phyloP scores from a whole-genome alignment of 2,888 invertebrate species.

The Anticlea derivata region DNA sequence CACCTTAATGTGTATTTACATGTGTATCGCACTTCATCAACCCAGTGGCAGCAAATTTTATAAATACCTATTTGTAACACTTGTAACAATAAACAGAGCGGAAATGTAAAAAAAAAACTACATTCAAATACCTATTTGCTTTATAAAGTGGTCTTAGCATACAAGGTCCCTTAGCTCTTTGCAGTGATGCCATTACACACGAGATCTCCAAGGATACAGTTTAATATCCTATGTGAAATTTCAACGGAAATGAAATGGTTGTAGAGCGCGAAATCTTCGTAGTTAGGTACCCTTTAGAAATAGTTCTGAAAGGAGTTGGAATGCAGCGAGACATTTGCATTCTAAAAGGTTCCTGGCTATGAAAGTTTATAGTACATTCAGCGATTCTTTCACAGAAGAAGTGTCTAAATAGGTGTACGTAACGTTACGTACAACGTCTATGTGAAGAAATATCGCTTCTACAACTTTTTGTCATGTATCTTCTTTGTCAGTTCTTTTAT shows the following conservation, averaged over 20 bases:
- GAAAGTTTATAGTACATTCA: slow-evolving; percentile 60
- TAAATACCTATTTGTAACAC: too few relatives aligned
- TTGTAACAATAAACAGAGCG: too few relatives aligned
- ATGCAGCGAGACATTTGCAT: slow-evolving; percentile 74
- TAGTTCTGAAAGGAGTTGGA: slow-evolving; percentile 70
- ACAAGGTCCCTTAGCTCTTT: slow-evolving; percentile 19
- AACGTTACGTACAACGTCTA: too few relatives aligned
- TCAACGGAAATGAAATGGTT: slow-evolving; percentile 55
- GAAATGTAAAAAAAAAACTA: too few relatives aligned
- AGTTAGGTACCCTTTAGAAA: slow-evolving; percentile 68
- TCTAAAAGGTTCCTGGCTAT: slow-evolving; percentile 65
- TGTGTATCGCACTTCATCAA: too few relatives aligned
- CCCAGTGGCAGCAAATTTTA: too few relatives aligned
- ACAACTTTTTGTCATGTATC: background rate
- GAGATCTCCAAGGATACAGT: slow-evolving; percentile 45
- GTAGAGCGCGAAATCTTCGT: slow-evolving; percentile 56
- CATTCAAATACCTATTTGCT: background rate
- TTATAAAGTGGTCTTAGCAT: background rate
- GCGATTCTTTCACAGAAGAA: slow-evolving; percentile 27
- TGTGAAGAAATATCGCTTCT: background rate
- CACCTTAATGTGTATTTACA: too few relatives aligned
- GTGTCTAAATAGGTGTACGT: too few relatives aligned
- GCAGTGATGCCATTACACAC: slow-evolving; percentile 36
- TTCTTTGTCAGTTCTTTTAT: too few relatives aligned
- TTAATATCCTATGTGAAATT: slow-evolving; percentile 53